Percentiles rank a stretch among this genome's conserved stretches.
These are phyloP conservation scores for Chamaea fasciata DNA, from an alignment of 2,113 vertebrate genomes.

Conservation along the genomic window DNA sequence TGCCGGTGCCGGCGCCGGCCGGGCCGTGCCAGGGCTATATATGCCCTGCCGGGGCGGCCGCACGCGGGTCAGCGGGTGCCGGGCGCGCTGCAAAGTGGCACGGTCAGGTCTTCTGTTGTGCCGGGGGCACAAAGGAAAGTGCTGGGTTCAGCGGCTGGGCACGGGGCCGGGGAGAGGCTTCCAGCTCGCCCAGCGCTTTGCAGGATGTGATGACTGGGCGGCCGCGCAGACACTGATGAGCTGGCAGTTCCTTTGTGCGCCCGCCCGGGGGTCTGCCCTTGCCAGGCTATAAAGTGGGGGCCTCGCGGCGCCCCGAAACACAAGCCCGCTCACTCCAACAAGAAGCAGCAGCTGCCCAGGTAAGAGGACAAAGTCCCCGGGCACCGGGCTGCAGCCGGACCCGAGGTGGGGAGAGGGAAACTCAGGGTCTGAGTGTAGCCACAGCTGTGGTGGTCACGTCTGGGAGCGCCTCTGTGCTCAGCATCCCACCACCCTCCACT, in stretches of 20 bases:
- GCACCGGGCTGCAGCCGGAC: neutral
- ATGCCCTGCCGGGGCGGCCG: neutral
- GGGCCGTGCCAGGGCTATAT: neutral
- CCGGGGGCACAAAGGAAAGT: constrained; percentile 70
- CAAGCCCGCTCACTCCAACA: constrained; percentile 55
- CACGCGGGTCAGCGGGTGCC: neutral
- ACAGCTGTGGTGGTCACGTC: neutral
- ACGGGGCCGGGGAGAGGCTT: constrained; percentile 46
- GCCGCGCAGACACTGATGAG: constrained; percentile 82
- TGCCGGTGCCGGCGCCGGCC: neutral
- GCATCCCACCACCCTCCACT: neutral
- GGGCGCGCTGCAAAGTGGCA: constrained; percentile 17
- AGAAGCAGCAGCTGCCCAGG: constrained; percentile 80
- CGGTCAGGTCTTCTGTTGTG: constrained; percentile 79
- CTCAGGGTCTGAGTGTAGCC: neutral
- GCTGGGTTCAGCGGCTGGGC: constrained; percentile 74
- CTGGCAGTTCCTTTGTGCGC: constrained; percentile 80
- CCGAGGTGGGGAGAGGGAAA: neutral
- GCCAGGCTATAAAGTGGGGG: constrained; percentile 88
- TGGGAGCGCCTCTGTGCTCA: neutral
- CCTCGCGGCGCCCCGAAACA: constrained; percentile 48
- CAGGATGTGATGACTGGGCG: constrained; percentile 73
- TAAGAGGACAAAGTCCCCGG: constrained; percentile 67
- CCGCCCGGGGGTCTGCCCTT: constrained; percentile 70
- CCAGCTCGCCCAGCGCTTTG: constrained; percentile 67